Evolutionary conservation across 1,140 invertebrate genomes (phyloP), one percentile per base, ranked within the genome.

Genomic region (Bemisia tabaci): DNA sequence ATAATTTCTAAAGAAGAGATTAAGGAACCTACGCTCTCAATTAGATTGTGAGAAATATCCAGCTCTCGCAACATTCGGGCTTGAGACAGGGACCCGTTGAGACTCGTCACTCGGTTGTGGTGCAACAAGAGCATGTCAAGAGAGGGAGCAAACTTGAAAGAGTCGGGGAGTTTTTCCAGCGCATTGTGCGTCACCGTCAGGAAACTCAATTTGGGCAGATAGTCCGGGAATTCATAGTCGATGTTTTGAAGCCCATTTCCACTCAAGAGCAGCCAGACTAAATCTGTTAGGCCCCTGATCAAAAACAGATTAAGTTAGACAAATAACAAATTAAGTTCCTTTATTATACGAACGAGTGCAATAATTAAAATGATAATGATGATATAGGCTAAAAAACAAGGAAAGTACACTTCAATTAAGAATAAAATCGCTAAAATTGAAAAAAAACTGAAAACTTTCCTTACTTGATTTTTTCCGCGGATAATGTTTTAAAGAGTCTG

Each of bases 191-290:
- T 84, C 1, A 85, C 86, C 72, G 89, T 85, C 0, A 92, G 80
- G 1, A 91, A 73, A 72, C 83, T 85, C 0, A 80, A 84, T 78
- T 77, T 84, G 78, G 79, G 79, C 74, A 66, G 68, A 71, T 81
- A 79, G 62, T 78, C 77, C 12, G 89, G 89, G 67, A 92, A 74
- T 76, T 92, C 85, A 25, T 84, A 84, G 22, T 91, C 88, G 67
- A 92, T 77, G 17, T 83, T 81, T 63, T 83, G 83, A 27, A 92
- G 77, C 62, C 86, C 80, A 73, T 92, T 92, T 22, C 83, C 80
- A 73, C 90, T 90, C 26, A 91, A 83, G 64, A 90, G 85, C 48
- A 92, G 79, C 84, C 88, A 90, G 72, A 88, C 83, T 21, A 91
- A 76, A 64, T 87, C 81, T 68, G 84, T 82, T 27, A 91, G 73